phyloP scores from a whole-genome alignment of 2,797 vertebrate genomes.

The Brachymystax lenok region DNA sequence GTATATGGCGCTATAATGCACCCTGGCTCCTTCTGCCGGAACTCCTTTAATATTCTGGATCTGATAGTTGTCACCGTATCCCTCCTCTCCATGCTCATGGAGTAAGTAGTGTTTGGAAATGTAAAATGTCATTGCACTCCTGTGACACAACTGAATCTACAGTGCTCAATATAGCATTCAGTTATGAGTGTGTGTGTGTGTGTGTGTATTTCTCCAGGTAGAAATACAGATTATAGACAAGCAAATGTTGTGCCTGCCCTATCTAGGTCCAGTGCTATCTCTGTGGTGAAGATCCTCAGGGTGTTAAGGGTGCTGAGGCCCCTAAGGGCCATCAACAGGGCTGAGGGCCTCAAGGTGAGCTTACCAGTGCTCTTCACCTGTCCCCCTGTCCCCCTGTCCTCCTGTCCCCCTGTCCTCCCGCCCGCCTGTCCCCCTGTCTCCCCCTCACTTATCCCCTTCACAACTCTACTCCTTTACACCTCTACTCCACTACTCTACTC shows the following conservation, averaged over 20 bases:
- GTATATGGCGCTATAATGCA: slow-evolving; percentile 94
- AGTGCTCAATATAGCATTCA: not conserved
- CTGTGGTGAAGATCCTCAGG: slow-evolving; percentile 93
- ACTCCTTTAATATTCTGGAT: slow-evolving; percentile 97
- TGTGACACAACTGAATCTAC: not conserved
- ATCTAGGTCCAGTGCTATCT: slow-evolving; percentile 89
- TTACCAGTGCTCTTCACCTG: not conserved
- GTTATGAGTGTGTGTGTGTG: not conserved
- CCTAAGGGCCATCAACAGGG: slow-evolving; percentile 91
- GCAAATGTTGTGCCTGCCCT: not conserved
- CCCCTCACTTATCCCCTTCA: not conserved
- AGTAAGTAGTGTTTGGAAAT: slow-evolving; percentile 77
- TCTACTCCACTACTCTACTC: too few relatives aligned
- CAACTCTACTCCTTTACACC: not conserved
- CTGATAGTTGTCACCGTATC: slow-evolving; percentile 95
- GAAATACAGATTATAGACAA: not conserved
- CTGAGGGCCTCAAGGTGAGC: slow-evolving; percentile 90
- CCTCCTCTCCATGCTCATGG: slow-evolving; percentile 90
- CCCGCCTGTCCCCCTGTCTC: too few relatives aligned
- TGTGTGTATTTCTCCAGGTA: not conserved
- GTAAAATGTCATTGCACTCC: not conserved
- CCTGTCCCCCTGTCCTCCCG: too few relatives aligned
- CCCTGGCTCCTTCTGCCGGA: slow-evolving; percentile 97
- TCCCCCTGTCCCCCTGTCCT: too few relatives aligned
- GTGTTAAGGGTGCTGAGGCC: slow-evolving; percentile 90